Percentiles rank a stretch among this genome's conserved stretches.
Evolutionary conservation across 2,888 invertebrate genomes (phyloP).

Genomic region (Lycia hirtaria): DNA sequence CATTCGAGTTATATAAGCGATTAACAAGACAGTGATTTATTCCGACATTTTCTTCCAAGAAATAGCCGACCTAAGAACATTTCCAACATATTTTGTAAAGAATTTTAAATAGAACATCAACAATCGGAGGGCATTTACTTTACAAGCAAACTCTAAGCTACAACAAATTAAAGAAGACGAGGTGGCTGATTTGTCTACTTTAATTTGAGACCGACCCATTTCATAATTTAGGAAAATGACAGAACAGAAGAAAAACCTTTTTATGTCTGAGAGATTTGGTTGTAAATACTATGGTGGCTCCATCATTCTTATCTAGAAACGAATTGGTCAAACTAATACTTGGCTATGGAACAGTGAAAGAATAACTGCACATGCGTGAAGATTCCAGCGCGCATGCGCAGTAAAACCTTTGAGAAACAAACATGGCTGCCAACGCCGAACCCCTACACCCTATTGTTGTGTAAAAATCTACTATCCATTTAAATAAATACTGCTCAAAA

Average conservation of each 20-base stretch:
- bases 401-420: conserved; percentile 36
- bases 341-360: not conserved
- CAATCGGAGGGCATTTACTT: too few relatives aligned
- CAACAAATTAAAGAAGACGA: not conserved
- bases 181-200: not conserved
- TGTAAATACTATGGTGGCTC: not conserved
- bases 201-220: not conserved
- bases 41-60: too few relatives aligned
- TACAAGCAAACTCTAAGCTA: not conserved
- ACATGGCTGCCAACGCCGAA: conserved; percentile 61
- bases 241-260: not conserved
- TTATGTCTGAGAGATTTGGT: not conserved
- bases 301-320: not conserved
- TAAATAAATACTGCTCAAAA: conserved; percentile 16
- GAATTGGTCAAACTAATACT: not conserved
- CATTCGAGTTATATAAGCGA: too few relatives aligned
- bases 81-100: too few relatives aligned
- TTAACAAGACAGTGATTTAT: too few relatives aligned
- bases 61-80: too few relatives aligned
- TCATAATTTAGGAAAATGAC: not conserved
- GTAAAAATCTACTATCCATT: conserved; percentile 47
- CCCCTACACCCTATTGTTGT: conserved; percentile 51
- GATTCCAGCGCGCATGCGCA: conserved; percentile 54
- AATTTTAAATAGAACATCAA: too few relatives aligned
- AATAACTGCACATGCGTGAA: conserved; percentile 30